Base-by-base conservation (phyloP, 2,113 vertebrate species). In the Salvelinus fontinalis region DNA sequence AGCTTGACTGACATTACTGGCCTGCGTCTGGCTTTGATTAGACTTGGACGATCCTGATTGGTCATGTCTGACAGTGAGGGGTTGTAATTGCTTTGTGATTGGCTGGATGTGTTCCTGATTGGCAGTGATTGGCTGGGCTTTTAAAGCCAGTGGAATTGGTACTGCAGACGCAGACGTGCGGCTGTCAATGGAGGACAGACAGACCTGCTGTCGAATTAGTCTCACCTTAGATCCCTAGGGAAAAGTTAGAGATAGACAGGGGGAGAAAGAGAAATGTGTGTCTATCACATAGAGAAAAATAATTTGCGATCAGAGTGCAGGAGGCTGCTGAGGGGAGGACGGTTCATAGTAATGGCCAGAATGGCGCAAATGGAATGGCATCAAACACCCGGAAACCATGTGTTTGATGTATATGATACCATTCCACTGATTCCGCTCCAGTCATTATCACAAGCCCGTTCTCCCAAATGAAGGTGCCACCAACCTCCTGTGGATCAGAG, bases 51-150 rank as follows among this genome's bases (percentile, higher is more conserved):
- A 62, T 48, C 16, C 59, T 65, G 57, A 74, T 74, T 74, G 72
- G 57, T 22, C 34, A 16, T 22, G 60, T 48, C 57, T 60, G 71
- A 60, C 27, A 22, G 26, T n/a, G 27, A 60, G 65, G 65, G 67
- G 31, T 16, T 34, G 31, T 39, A 6, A 39, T 31, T 27, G 29
- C 31, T 11, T n/a, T 68, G 29, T 20, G 67, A 29, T 44, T 74
- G 34, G 34, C 31, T 64, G 8, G 22, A 2, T 8, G 24, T 26
- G 48, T 51, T 71, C 39, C 44, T 27, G 48, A 59, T 29, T 71
- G 70, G 49, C 51, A 14, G 70, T 54, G 70, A 71, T 71, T 59
- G 24, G 70, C 26, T 73, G 34, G 59, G 60, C 4, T 48, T 60
- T 73, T 54, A 31, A 49, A 27, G 29, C 27, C 26, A 34, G 71